Percentiles rank a stretch among this genome's conserved stretches.
Evolutionary conservation across 2,797 vertebrate genomes (phyloP).

Genomic region (Rhadinocentrus ornatus): DNA sequence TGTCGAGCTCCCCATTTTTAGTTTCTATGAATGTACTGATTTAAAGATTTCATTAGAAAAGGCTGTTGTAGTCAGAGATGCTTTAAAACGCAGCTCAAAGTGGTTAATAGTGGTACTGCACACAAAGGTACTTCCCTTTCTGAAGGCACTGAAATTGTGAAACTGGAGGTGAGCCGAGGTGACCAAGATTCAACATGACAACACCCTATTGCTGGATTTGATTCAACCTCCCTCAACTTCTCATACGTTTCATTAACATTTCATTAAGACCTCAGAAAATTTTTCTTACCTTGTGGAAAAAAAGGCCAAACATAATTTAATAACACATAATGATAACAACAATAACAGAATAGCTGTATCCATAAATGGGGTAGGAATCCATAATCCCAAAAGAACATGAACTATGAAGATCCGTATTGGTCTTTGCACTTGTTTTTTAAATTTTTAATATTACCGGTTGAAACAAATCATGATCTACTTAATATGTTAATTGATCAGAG

Average conservation of each 20-base stretch:
- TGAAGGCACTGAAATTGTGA: too few relatives aligned
- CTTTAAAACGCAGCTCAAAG: too few relatives aligned
- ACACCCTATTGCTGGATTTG: not conserved
- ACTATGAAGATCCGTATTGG: not conserved
- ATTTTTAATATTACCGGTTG: too few relatives aligned
- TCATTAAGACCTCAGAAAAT: not conserved
- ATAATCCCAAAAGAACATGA: not conserved
- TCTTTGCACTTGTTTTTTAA: not conserved
- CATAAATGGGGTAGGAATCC: not conserved
- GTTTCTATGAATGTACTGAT: not conserved
- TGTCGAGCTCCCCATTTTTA: too few relatives aligned
- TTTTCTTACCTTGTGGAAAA: not conserved
- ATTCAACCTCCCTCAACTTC: not conserved
- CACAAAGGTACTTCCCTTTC: too few relatives aligned
- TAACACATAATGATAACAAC: not conserved
- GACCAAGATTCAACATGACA: not conserved
- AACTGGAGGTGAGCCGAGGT: too few relatives aligned
- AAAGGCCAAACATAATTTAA: not conserved
- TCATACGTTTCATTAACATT: too few relatives aligned
- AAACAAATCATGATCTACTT: too few relatives aligned
- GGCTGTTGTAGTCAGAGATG: too few relatives aligned
- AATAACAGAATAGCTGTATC: not conserved
- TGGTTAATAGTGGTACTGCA: too few relatives aligned
- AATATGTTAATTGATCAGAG: too few relatives aligned
- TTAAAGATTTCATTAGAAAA: too few relatives aligned